Base-by-base conservation (phyloP, 2,113 vertebrate genomes). In the Accipiter cooperii region DNA sequence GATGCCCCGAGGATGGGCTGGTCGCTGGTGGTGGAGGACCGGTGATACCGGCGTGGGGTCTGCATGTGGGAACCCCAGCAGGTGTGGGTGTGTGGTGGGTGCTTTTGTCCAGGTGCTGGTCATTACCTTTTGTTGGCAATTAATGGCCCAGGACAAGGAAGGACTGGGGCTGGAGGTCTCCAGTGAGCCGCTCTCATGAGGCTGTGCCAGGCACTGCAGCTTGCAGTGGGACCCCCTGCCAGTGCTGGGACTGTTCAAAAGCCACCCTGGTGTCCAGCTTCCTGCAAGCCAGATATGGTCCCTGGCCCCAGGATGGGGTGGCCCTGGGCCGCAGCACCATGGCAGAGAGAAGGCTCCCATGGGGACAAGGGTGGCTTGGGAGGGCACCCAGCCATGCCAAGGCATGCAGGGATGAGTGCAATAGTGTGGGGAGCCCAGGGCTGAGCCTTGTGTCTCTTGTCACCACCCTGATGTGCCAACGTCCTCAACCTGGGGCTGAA, bases 181-280 rank as follows among this genome's bases (percentile, higher is more conserved):
- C 1, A 1, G 17, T 1, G 51, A 25, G 61, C 0, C 0, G 42
- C 29, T 66, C 68, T 33, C 0, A 0, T 0, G 1, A 52, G 31
- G 22, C 21, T 3, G 5, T 40, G 31, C 13, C 1, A 5, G 29
- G 44, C 7, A 2, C 33, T 18, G 36, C 31, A 22, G 47, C 18
- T 71, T 7, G 3, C 22, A 22, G 28, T 4, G 2, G 33, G 51
- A 69, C 13, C 34, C n/a, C 5, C 16, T 29, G 42, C 46, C 77
- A 34, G 42, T 0, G 3, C 19, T 3, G 52, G 16, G 65, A 19
- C 31, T 6, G 28, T 31, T 26, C 14, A 10, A 11, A 42, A 38
- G 36, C 38, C 71, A 12, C 68, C 14, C 7, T 2, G 31, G 54
- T 38, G 8, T 36, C 26, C 81, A 25, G 17, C 3, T 2, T 2